These are phyloP conservation scores for Megaceryle alcyon DNA, from an alignment of 2,797 vertebrate genomes.

Conservation along the genomic window DNA sequence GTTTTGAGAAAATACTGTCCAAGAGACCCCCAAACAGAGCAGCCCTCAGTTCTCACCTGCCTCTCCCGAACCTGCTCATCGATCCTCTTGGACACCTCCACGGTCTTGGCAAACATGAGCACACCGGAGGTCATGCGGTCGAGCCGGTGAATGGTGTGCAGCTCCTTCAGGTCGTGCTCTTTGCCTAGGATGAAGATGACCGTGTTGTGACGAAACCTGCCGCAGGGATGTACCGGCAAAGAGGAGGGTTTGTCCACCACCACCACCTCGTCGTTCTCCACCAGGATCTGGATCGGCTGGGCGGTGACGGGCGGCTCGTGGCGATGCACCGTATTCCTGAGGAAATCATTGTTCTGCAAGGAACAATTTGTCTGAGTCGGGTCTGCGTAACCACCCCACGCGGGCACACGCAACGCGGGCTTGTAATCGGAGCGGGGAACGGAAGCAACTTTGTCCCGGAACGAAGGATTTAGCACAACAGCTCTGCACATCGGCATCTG, in stretches of 20 bases:
- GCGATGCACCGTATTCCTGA: constrained; percentile 93
- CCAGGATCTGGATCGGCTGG: constrained; percentile 84
- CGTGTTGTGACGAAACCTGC: constrained; percentile 96
- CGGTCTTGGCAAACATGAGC: constrained; percentile 92
- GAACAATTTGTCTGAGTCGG: not conserved
- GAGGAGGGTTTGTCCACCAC: constrained; percentile 96
- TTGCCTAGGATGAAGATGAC: constrained; percentile 98
- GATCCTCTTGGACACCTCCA: constrained; percentile 88
- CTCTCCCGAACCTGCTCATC: constrained; percentile 93
- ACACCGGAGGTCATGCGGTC: constrained; percentile 96
- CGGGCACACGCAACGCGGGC: rapidly evolving
- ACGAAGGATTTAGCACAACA: too few species aligned
- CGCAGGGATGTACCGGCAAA: constrained; percentile 95
- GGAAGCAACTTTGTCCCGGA: not conserved
- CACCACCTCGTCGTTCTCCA: constrained; percentile 88
- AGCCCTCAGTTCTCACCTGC: constrained; percentile 72
- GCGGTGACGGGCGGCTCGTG: constrained; percentile 94
- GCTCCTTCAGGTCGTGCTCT: constrained; percentile 86
- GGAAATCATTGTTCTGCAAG: constrained; percentile 91
- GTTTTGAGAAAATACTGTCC: not conserved
- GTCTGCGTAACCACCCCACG: rapidly evolving
- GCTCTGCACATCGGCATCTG: rapidly evolving
- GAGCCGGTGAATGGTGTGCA: constrained; percentile 93
- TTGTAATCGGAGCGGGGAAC: too few species aligned
- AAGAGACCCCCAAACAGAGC: not conserved